Evolutionary conservation across 2,888 invertebrate genomes (phyloP), one percentile per base, ranked within the genome.

Genomic region (Holacanthella duospinosa): DNA sequence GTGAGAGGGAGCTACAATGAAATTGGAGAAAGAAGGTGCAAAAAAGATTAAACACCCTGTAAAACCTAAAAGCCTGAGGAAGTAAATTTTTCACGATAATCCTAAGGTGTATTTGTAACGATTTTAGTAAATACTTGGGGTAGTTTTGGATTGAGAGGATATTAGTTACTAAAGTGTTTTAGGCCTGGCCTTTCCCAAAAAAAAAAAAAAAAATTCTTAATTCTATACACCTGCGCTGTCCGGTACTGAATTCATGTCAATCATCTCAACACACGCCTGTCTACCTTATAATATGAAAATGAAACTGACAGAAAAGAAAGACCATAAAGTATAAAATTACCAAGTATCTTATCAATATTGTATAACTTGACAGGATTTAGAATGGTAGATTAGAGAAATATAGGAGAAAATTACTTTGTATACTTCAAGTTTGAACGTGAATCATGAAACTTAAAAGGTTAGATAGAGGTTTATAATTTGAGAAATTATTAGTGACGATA

Each of bases 221-320:
- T 36, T 48, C 48, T 48, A n/a, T 21, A 48, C 48, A 48, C 48
- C 48, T 48, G 48, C n/a, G 48, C 48, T 36, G 36, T 36, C 36
- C 6, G 6, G 16, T 36, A 36, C 6, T 9, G 21, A 21, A 21
- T 21, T 21, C 48, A 48, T 48, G 48, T 48, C 48, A 48, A 48
- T 48, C 48, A 48, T n/a, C 12, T 21, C 48, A 48, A 48, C 48
- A 48, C 48, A 48, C 48, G 21, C 48, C 19, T 21, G 19, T 36
- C 36, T 16, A 36, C 6, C 36, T 36, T 16, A n/a, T n/a, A 36
- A 36, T 36, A 21, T 48, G 19, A 48, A 48, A 48, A 21, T 4
- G 48, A 48, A 48, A 48, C 21, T 9, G 48, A 48, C 48, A 36
- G 36, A 36, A 9, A 36, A 36, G 6, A 36, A 36, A 36, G 16